A percentile compares a stretch with the other conserved stretches of the same genome.
These are phyloP conservation scores for Pseudococcus jackbeardsleyi DNA, from an alignment of 2,888 invertebrate genomes.

Conservation along the genomic window DNA sequence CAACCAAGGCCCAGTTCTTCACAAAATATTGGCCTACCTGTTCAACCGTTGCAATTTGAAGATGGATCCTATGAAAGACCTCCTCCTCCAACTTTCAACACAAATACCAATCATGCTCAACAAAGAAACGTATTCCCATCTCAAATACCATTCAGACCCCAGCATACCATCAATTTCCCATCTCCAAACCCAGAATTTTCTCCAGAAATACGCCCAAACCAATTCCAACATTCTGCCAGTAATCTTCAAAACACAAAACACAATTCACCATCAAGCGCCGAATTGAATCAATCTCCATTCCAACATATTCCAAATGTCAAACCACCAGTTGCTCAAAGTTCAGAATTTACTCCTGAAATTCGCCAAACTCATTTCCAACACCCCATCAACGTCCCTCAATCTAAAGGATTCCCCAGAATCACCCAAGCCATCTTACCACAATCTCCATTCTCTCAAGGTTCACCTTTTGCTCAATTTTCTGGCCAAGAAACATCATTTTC, in stretches of 20 bases:
- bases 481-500: conserved; percentile 64
- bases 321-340: conserved; percentile 66
- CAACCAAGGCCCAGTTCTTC: neutral
- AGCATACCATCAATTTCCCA: conserved; percentile 69
- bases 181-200: conserved; percentile 70
- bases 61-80: conserved; percentile 65
- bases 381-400: conserved; percentile 68
- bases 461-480: conserved; percentile 63
- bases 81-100: conserved; percentile 63
- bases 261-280: conserved; percentile 47
- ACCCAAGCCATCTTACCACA: conserved; percentile 56
- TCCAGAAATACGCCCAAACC: neutral
- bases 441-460: conserved; percentile 44
- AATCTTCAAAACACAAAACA: conserved; percentile 61
- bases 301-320: conserved; percentile 67
- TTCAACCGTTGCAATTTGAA: conserved; percentile 55
- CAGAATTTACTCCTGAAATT: conserved; percentile 65
- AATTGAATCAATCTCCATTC: conserved; percentile 62
- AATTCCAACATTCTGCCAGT: conserved; percentile 63
- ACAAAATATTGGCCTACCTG: conserved; percentile 11
- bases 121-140: conserved; percentile 67
- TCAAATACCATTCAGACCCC: conserved; percentile 67
- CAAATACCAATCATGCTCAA: conserved; percentile 66
- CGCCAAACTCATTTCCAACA: conserved; percentile 67
- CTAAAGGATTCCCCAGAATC: conserved; percentile 46